These are phyloP conservation scores for Anguilla megastoma DNA, from an alignment of 2,797 vertebrate species.

Conservation along the genomic window DNA sequence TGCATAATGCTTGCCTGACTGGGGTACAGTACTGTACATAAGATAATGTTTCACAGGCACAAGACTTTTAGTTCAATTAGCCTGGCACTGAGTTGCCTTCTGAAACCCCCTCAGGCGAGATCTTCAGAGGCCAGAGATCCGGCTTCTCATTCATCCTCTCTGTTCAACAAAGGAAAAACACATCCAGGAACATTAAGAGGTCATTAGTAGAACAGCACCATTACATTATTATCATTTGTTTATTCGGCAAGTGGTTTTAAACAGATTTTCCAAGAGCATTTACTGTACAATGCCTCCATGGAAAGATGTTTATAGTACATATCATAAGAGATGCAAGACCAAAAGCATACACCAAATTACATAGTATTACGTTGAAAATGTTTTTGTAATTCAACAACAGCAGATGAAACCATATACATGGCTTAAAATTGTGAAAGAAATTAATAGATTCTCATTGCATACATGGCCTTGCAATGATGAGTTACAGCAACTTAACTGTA, in stretches of 20 bases:
- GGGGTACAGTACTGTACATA: conserved; percentile 18
- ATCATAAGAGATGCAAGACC: conserved; percentile 54
- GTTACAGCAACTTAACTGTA: not conserved
- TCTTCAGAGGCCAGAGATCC: not conserved
- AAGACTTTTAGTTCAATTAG: conserved; percentile 10
- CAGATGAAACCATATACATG: not conserved
- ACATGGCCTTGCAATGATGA: not conserved
- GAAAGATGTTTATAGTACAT: not conserved
- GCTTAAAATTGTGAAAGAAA: not conserved
- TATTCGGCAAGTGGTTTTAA: not conserved
- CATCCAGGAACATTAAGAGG: not conserved
- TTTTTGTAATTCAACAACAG: not conserved
- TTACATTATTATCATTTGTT: not conserved
- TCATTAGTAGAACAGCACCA: not conserved
- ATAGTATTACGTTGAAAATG: not conserved
- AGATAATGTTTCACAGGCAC: conserved; percentile 35
- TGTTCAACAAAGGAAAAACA: not conserved
- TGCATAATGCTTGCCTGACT: not conserved
- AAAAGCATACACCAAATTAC: conserved; percentile 40
- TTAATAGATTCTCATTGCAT: not conserved
- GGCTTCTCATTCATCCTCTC: not conserved
- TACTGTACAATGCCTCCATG: not conserved
- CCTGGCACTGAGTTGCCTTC: not conserved
- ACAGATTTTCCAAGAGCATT: no score
- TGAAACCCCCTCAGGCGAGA: not conserved